Percentiles rank a stretch among this genome's conserved stretches.
Evolutionary conservation across 2,797 vertebrate genomes (phyloP).

Genomic region (Agapornis canus): DNA sequence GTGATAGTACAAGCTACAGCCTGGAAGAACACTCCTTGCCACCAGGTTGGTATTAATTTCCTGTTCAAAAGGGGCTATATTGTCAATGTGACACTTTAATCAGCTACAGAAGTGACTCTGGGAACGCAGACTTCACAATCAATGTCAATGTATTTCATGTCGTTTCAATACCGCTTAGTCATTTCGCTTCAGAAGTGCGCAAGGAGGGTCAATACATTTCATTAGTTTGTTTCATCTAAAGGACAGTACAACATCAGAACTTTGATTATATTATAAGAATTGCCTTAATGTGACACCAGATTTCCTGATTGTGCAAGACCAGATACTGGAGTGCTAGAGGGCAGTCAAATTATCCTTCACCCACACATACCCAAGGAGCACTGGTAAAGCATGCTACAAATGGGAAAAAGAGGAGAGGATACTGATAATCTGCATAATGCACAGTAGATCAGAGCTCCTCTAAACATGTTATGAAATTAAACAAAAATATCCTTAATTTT

Average conservation of each 20-base stretch:
- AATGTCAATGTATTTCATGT: conserved; percentile 77
- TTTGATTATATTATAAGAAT: conserved; percentile 77
- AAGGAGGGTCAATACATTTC: conserved; percentile 81
- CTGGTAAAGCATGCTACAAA: neutral
- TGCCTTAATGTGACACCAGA: conserved; percentile 74
- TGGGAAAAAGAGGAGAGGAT: neutral
- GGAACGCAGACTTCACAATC: conserved; percentile 75
- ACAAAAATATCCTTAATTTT: neutral
- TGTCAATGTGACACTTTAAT: conserved; percentile 82
- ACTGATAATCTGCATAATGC: neutral
- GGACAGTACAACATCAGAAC: conserved; percentile 72
- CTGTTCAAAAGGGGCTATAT: conserved; percentile 76
- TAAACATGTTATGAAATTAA: neutral
- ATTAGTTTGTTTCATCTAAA: conserved; percentile 81
- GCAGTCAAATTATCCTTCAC: conserved; percentile 73
- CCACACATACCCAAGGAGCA: neutral
- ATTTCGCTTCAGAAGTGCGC: conserved; percentile 73
- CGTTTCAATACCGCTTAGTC: conserved; percentile 67
- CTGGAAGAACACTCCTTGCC: conserved; percentile 67
- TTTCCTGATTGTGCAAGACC: conserved; percentile 70
- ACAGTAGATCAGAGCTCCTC: neutral
- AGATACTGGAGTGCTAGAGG: conserved; percentile 59
- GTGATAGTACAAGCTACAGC: conserved; percentile 32
- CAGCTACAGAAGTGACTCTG: conserved; percentile 75
- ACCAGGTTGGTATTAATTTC: conserved; percentile 79